Base-by-base conservation (phyloP, 2,888 invertebrate species). In the Epinotia brunnichana region DNA sequence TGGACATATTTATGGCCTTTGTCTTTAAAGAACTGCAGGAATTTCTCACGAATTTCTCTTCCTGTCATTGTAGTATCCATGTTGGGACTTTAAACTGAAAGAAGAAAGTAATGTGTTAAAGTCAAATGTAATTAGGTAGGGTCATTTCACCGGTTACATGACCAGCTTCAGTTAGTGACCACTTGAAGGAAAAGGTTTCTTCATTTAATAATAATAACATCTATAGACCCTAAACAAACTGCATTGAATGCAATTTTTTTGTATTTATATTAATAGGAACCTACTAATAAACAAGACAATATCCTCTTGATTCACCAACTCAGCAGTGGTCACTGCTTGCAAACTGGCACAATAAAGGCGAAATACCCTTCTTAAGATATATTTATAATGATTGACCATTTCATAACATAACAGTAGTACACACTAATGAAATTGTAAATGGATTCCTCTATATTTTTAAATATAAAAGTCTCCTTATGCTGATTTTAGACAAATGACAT, bases 1-100 rank as follows among this genome's bases (percentile, higher is more conserved):
- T 99, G 99, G 29, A 99, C 97, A 94, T 99, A 99, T 79, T 95
- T 95, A 90, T 99, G 99, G 1, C 87, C 89, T 89, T 97, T 97
- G 78, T 95, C 94, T 84, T 96, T 96, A 87, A 98, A 98, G 89
- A 98, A 99, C 84, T 98, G 95, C 76, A 99, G 95, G 85, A 97
- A 99, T 41, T 95, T 94, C 85, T 96, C 94, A 60, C 99, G 95
- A 79, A 99, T 96, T 87, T 98, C 95, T 81, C 96, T 96, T 4
- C 97, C 97, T 74, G 95, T 94, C 94, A 95, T 94, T 76, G 91
- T 87, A 73, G 87, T 86, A 82, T 94, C 90, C 95, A 95, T 95
- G 71, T 78, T 93, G 77, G 24, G 24, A 59, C 29, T 19, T 64
- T 56, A 41, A 70, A 68, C 78, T 69, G 80, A 80, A 77, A 53